Conservation (phyloP, 2,888 invertebrate genomes). For the Clistopyga incitator region DNA sequence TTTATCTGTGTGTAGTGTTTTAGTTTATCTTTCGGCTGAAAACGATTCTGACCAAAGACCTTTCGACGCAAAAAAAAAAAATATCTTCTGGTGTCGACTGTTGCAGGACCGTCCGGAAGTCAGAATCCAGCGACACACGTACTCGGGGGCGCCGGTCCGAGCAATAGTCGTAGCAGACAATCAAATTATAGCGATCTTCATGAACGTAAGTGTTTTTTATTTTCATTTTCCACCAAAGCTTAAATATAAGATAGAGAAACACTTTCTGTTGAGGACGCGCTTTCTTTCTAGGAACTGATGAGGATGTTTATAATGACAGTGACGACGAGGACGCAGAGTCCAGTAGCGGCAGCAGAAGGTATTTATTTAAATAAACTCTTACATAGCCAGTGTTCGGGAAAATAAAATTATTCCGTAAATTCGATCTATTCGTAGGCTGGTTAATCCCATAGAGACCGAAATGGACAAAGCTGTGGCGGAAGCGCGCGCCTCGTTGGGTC, state of each 20-base stretch:
- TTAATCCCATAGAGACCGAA: conserved; percentile 79
- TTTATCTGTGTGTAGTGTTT: background rate
- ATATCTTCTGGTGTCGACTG: background rate
- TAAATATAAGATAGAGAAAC: background rate
- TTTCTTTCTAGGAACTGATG: conserved; percentile 76
- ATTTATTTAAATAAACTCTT: no score
- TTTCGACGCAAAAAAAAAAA: background rate
- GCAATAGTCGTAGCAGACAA: conserved; percentile 71
- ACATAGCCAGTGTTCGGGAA: background rate
- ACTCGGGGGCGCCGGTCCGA: conserved; percentile 76
- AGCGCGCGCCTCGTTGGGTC: conserved; percentile 74
- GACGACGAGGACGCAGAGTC: conserved; percentile 80
- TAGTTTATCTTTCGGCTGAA: no score
- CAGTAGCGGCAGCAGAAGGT: conserved; percentile 63
- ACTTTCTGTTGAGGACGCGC: background rate
- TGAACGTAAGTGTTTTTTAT: conserved; percentile 74
- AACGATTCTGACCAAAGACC: no score
- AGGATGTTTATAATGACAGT: conserved; percentile 82
- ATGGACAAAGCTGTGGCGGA: conserved; percentile 81
- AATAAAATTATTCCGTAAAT: background rate
- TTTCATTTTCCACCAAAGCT: conserved; percentile 23
- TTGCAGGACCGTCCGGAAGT: conserved; percentile 78
- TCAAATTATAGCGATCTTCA: conserved; percentile 71
- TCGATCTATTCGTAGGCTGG: conserved; percentile 75
- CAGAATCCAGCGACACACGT: conserved; percentile 67